These are phyloP conservation scores for Achlya flavicornis DNA, from an alignment of 2,888 invertebrate species.

Conservation along the genomic window DNA sequence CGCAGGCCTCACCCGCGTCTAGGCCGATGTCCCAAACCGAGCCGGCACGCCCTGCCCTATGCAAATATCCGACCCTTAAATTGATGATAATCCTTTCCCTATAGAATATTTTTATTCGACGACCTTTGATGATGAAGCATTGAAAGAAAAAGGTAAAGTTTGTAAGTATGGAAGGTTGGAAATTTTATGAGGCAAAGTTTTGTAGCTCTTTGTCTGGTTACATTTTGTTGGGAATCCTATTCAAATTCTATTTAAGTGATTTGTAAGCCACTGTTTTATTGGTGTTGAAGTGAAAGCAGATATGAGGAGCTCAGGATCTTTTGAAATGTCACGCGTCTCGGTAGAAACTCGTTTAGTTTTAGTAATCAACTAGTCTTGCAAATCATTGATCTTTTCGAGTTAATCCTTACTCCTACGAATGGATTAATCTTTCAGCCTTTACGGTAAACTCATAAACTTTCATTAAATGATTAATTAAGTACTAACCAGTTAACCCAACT, in stretches of 20 bases:
- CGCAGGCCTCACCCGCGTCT: slow-evolving; percentile 46
- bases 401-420: neutral
- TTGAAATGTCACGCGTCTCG: neutral
- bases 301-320: neutral
- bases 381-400: neutral
- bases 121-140: slow-evolving; percentile 10
- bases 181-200: neutral
- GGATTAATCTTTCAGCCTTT: neutral
- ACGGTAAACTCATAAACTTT: too few relatives aligned
- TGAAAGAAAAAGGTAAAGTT: slow-evolving; percentile 13
- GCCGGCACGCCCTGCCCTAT: slow-evolving; percentile 69
- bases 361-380: neutral
- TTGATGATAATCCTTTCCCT: slow-evolving; percentile 55
- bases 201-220: slow-evolving; percentile 6
- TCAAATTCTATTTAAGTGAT: neutral
- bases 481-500: too few relatives aligned
- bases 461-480: too few relatives aligned
- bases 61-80: slow-evolving; percentile 73
- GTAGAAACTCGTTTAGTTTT: too few relatives aligned
- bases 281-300: neutral
- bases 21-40: slow-evolving; percentile 43
- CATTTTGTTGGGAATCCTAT: slow-evolving; percentile 2
- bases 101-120: slow-evolving; percentile 28
- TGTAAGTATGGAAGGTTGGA: neutral
- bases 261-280: slow-evolving; percentile 5